phyloP scores from a whole-genome alignment of 2,888 invertebrate genomes.

The Syrista parreyssii region DNA sequence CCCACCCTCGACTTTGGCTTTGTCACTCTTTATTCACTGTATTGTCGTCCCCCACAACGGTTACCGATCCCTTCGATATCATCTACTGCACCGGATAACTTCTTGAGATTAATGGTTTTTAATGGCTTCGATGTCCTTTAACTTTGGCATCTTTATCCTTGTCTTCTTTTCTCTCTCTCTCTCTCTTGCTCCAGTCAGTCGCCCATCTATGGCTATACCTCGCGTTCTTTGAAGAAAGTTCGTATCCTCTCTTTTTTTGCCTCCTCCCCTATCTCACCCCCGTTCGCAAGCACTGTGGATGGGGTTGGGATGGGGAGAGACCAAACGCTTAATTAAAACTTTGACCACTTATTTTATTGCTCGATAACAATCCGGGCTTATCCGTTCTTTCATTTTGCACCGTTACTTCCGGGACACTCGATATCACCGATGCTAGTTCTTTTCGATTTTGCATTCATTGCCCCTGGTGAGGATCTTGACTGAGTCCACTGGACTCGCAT shows the following conservation, averaged over 20 bases:
- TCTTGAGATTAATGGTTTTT: conserved; percentile 43
- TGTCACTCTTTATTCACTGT: conserved; percentile 36
- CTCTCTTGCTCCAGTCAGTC: background rate
- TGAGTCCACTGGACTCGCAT: background rate
- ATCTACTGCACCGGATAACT: conserved; percentile 27
- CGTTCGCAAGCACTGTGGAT: background rate
- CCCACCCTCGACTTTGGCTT: conserved; percentile 20
- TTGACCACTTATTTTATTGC: background rate
- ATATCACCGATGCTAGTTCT: background rate
- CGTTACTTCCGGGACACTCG: background rate
- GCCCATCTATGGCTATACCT: background rate
- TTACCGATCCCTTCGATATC: background rate
- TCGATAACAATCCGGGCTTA: background rate
- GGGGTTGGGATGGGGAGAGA: background rate
- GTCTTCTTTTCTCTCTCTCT: conserved; percentile 2
- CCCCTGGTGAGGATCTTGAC: background rate
- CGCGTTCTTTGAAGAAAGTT: background rate
- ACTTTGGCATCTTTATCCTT: conserved; percentile 7
- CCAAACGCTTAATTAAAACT: background rate
- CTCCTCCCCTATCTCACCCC: background rate
- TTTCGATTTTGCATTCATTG: background rate
- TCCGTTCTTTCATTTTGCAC: background rate
- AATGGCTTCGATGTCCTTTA: conserved; percentile 34
- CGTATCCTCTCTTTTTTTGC: background rate
- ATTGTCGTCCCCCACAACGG: conserved; percentile 17